These are phyloP conservation scores for Alexandromys oeconomus DNA, from an alignment of 2,797 vertebrate genomes.

Conservation along the genomic window DNA sequence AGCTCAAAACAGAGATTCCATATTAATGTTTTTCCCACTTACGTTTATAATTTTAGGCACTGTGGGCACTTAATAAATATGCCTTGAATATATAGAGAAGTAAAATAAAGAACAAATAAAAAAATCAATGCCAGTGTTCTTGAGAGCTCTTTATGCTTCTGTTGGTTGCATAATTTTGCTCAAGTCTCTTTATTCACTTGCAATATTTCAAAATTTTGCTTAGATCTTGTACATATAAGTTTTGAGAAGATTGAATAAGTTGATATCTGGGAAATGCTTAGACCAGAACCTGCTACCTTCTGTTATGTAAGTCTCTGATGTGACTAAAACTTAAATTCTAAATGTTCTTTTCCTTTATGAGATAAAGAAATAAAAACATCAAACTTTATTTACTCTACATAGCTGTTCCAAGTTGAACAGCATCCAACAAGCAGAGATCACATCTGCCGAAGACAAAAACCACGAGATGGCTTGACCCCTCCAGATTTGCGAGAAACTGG, in stretches of 20 bases:
- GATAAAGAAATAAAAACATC: conserved; percentile 42
- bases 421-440: conserved; percentile 49
- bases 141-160: background rate
- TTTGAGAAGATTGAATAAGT: conserved; percentile 16
- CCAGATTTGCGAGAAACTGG: conserved; percentile 51
- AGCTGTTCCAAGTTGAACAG: conserved; percentile 36
- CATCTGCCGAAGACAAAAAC: conserved; percentile 65
- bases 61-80: conserved; percentile 23
- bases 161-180: background rate
- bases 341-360: conserved; percentile 28
- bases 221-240: background rate
- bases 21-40: background rate
- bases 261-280: conserved; percentile 47
- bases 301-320: background rate
- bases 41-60: background rate
- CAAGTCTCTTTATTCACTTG: background rate
- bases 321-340: conserved; percentile 55
- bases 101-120: background rate
- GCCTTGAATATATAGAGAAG: background rate
- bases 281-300: background rate
- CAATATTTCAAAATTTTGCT: conserved; percentile 24
- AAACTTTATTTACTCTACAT: conserved; percentile 20
- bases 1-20: background rate
- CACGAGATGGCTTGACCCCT: conserved; percentile 57
- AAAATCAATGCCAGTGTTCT: background rate